Evolutionary conservation across 2,797 vertebrate species (phyloP).

Genomic region (Clarias platycephalus): DNA sequence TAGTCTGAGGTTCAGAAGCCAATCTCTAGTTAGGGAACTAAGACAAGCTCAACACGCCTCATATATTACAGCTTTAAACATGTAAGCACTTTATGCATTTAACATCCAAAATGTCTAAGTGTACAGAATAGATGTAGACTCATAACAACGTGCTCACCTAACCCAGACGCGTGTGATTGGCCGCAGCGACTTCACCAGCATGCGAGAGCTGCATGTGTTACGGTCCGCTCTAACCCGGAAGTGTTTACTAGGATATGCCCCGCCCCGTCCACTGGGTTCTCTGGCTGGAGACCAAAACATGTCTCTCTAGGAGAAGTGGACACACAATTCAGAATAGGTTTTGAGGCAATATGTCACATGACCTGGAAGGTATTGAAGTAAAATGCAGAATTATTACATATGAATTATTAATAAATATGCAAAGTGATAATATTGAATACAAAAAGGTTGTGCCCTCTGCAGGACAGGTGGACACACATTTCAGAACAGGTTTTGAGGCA

Average conservation of each 20-base stretch:
- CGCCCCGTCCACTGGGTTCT: not conserved
- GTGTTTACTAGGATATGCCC: constrained; percentile 4
- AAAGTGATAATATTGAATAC: too few species aligned
- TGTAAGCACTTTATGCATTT: not conserved
- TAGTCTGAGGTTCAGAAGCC: not conserved
- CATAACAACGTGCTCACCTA: not conserved
- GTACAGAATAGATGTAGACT: not conserved
- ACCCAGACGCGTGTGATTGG: not conserved
- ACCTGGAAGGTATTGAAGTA: too few species aligned
- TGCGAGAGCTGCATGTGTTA: constrained; percentile 21
- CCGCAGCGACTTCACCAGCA: not conserved
- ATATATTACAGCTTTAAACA: not conserved
- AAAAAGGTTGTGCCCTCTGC: too few species aligned
- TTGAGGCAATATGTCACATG: too few species aligned
- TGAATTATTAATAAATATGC: too few species aligned
- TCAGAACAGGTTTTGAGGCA: too few species aligned
- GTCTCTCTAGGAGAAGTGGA: too few species aligned
- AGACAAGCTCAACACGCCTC: not conserved
- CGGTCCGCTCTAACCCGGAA: constrained; percentile 24
- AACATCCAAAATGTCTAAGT: too few species aligned
- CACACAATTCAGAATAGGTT: too few species aligned
- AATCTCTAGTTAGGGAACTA: not conserved
- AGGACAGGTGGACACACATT: too few species aligned
- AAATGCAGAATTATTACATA: too few species aligned
- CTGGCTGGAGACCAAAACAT: not conserved